phyloP scores from a whole-genome alignment of 2,888 invertebrate genomes.

The Caenorhabditis angaria region DNA sequence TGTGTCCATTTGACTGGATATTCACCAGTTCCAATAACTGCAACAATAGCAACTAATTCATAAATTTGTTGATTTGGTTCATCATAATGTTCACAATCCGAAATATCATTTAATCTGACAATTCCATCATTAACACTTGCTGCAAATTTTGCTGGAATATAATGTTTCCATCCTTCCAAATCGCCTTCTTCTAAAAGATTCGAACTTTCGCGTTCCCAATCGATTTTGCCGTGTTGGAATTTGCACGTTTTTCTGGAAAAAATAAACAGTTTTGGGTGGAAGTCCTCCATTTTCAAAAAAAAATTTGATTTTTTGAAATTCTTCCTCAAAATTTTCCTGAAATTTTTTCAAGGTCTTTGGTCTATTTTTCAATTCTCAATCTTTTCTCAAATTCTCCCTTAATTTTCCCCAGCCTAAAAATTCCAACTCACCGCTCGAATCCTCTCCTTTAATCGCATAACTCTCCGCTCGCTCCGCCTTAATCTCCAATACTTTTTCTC shows the following conservation, averaged over 20 bases:
- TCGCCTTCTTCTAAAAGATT: slow-evolving; percentile 46
- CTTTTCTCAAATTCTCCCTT: no score
- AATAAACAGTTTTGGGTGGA: no score
- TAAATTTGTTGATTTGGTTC: slow-evolving; percentile 26
- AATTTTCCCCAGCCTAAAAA: no score
- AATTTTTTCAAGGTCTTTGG: no score
- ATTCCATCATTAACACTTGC: slow-evolving; percentile 23
- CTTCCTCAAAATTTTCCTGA: no score
- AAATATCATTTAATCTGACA: slow-evolving; percentile 22
- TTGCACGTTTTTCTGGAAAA: slow-evolving; percentile 44
- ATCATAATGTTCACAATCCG: slow-evolving; percentile 20
- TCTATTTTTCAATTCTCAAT: no score
- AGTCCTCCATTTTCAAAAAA: no score
- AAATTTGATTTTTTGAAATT: no score
- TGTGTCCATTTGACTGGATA: slow-evolving; percentile 32
- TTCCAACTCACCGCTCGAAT: not conserved
- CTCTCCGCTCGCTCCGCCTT: slow-evolving; percentile 10
- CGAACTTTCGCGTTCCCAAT: slow-evolving; percentile 44
- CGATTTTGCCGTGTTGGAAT: slow-evolving; percentile 45
- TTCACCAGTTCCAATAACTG: slow-evolving; percentile 33
- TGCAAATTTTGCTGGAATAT: slow-evolving; percentile 21
- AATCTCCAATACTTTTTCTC: slow-evolving; percentile 59
- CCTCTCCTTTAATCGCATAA: slow-evolving; percentile 9
- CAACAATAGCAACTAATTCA: slow-evolving; percentile 36
- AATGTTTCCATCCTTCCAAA: slow-evolving; percentile 37